A percentile compares a stretch with the other conserved stretches of the same genome.
These are phyloP conservation scores for Pristionchus fissidentatus DNA, from an alignment of 2,888 invertebrate species.

Conservation along the genomic window DNA sequence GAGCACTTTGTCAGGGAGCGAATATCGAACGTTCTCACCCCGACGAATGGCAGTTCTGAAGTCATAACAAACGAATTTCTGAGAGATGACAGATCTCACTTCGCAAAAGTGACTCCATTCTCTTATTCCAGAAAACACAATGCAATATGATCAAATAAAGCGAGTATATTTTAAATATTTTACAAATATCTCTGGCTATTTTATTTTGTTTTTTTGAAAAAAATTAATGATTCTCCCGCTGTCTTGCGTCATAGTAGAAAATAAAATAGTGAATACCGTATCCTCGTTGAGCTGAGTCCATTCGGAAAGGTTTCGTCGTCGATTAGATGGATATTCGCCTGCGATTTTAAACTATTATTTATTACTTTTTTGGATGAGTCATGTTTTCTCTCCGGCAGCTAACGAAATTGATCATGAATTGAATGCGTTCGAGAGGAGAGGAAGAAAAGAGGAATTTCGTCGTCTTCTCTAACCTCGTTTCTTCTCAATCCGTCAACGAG, in stretches of 20 bases:
- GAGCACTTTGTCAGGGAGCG: slow-evolving; percentile 40
- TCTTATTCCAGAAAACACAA: too few relatives aligned
- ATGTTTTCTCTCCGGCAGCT: background rate
- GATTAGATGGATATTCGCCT: slow-evolving; percentile 47
- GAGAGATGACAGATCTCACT: background rate
- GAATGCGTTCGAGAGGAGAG: background rate
- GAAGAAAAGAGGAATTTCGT: background rate
- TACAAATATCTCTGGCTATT: too few relatives aligned
- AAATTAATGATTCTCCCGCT: too few relatives aligned
- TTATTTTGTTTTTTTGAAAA: too few relatives aligned
- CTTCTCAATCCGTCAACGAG: slow-evolving; percentile 35
- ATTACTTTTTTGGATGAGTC: background rate
- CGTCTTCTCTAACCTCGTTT: slow-evolving; percentile 43
- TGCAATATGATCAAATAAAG: background rate
- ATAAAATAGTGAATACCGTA: background rate
- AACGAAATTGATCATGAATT: background rate
- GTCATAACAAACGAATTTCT: too few relatives aligned
- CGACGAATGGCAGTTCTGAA: slow-evolving; percentile 22
- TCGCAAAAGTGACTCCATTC: too few relatives aligned
- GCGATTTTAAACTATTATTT: background rate
- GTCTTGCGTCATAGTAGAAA: too few relatives aligned
- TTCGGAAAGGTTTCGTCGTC: slow-evolving; percentile 48
- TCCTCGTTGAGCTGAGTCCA: slow-evolving; percentile 38
- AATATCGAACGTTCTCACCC: slow-evolving; percentile 44
- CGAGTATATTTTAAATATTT: background rate